Evolutionary conservation across 2,797 vertebrate species (phyloP).

Genomic region (Takifugu rubripes): DNA sequence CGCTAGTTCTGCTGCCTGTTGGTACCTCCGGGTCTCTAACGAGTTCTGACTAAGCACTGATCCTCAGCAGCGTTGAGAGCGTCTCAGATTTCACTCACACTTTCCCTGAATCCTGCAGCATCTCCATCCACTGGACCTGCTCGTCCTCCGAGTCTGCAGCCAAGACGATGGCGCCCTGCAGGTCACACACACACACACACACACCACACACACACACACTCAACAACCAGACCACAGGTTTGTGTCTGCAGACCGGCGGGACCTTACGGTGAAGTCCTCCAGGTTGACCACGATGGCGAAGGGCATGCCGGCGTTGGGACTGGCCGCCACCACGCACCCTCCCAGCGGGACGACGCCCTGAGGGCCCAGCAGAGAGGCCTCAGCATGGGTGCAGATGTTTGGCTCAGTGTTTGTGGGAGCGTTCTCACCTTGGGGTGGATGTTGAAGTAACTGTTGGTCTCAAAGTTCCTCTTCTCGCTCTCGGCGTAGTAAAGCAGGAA

Average conservation of each 20-base stretch:
- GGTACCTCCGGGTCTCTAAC: no score
- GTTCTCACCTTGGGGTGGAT: slow-evolving; percentile 93
- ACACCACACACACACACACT: background rate
- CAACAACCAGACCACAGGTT: background rate
- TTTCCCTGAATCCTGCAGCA: slow-evolving; percentile 96
- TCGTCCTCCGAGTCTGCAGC: slow-evolving; percentile 90
- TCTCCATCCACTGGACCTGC: slow-evolving; percentile 92
- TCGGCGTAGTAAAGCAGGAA: slow-evolving; percentile 97
- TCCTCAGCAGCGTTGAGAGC: no score
- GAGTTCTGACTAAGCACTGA: no score
- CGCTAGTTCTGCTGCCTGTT: no score
- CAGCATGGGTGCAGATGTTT: background rate
- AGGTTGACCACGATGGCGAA: slow-evolving; percentile 90
- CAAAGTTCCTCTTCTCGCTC: slow-evolving; percentile 90
- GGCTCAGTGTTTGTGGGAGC: background rate
- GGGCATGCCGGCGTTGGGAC: slow-evolving; percentile 89
- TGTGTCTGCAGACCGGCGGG: background rate
- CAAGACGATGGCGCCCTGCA: slow-evolving; percentile 87
- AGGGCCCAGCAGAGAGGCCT: slow-evolving; percentile 9
- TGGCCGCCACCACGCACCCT: slow-evolving; percentile 88
- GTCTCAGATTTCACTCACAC: slow-evolving; percentile 79
- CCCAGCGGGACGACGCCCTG: slow-evolving; percentile 94
- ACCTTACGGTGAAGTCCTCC: slow-evolving; percentile 90
- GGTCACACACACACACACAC: slow-evolving; percentile 2
- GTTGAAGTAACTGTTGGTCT: slow-evolving; percentile 92